Percentiles rank a stretch among this genome's conserved stretches.
phyloP scores from a whole-genome alignment of 2,113 vertebrate species.

The Pholis gunnellus region DNA sequence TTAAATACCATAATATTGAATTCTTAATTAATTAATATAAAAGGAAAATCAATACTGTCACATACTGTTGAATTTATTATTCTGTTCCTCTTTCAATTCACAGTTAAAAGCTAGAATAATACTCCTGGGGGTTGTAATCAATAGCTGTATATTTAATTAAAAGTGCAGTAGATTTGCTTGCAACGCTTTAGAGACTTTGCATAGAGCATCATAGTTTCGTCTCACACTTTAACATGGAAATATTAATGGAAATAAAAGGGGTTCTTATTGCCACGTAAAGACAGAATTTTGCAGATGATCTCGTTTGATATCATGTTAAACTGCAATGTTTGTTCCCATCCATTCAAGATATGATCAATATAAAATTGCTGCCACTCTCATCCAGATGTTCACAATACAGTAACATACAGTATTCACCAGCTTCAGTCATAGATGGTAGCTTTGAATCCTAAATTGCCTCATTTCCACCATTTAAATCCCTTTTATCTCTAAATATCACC shows the following conservation, averaged over 20 bases:
- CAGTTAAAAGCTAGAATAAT: constrained; percentile 24
- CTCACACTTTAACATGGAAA: neutral
- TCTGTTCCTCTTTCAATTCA: constrained; percentile 14
- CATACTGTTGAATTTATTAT: constrained; percentile 22
- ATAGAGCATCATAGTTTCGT: neutral
- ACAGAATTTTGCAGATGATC: neutral
- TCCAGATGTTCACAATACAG: neutral
- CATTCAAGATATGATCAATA: neutral
- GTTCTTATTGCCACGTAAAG: neutral
- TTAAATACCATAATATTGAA: constrained; percentile 11
- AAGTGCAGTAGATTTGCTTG: neutral
- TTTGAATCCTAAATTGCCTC: constrained; percentile 29
- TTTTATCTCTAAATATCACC: constrained; percentile 18
- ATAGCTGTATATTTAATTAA: constrained; percentile 22
- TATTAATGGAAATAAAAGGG: neutral
- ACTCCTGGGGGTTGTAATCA: constrained; percentile 24
- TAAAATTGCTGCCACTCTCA: neutral
- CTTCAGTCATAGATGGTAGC: neutral
- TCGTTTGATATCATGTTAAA: neutral
- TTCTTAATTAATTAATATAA: constrained; percentile 17
- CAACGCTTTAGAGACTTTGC: neutral
- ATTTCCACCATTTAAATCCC: constrained; percentile 10
- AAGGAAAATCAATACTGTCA: constrained; percentile 55
- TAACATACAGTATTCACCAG: neutral
- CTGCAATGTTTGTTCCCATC: neutral